Base-by-base conservation (phyloP, 2,888 invertebrate genomes). In the Cecidostiba fungosa region DNA sequence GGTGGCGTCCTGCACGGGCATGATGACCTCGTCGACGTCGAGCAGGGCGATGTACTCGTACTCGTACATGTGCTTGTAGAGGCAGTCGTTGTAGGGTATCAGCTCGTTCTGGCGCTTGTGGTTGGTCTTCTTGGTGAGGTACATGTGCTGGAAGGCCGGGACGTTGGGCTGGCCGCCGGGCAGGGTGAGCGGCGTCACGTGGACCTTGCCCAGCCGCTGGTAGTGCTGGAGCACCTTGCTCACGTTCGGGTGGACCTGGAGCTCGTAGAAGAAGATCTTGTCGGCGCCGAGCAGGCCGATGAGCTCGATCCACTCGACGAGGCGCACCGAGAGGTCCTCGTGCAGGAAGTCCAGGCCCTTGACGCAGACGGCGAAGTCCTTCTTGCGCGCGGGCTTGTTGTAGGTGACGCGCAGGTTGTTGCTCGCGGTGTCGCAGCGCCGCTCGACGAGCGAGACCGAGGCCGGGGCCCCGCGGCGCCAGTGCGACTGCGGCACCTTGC, bases 81-180 rank as follows among this genome's bases (percentile, higher is more conserved):
- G 95, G 92, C 99, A 99, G 93, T 99, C 99, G 93, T 99, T 99
- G 94, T 99, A 99, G 16, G 98, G 98, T 90, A 99, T 97, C 86
- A 99, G 95, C 94, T 99, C 99, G 94, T 98, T 98, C 93, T 98
- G 97, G 19, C 98, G 95, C 94, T 99, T 99, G 94, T 98, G 97
- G 91, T 98, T 98, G 47, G 97, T 96, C 94, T 98, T 98, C 92
- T 97, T 97, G 84, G 97, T 97, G 78, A 98, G 95, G 92, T 98
- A 98, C 94, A 98, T 95, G 93, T 98, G 98, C 92, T 98, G 97
- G 90, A 98, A 96, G 0, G 97, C 96, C 0, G 98, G 97, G 62
- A 97, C 96, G 93, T 98, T 98, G 0, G 98, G 98, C 91, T 98
- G 97, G 0, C 97, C 97, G 14, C 98, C 98, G 0, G 98, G 98